Evolutionary conservation across 2,797 vertebrate genomes (phyloP).

Genomic region (Caiman crocodilus): DNA sequence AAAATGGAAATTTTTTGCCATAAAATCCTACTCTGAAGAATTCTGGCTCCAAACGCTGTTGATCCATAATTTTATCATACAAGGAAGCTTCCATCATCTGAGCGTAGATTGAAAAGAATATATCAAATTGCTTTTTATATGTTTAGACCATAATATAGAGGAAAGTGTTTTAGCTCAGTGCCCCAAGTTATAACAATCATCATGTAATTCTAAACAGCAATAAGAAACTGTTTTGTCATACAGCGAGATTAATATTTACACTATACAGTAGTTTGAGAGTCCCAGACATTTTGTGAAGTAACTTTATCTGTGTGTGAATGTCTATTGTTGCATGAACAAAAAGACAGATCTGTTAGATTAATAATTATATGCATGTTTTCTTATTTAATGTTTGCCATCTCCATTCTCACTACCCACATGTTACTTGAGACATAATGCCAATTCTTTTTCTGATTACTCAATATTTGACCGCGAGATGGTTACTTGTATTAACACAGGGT

Average conservation of each 20-base stretch:
- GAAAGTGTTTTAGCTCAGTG: background rate
- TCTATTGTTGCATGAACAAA: background rate
- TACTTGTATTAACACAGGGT: background rate
- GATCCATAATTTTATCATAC: slow-evolving; percentile 99
- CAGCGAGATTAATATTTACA: background rate
- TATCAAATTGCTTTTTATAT: background rate
- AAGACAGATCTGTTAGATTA: background rate
- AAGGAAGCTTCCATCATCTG: slow-evolving; percentile 99
- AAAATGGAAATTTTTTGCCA: slow-evolving; percentile 99
- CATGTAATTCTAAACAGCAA: background rate
- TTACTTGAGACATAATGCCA: background rate
- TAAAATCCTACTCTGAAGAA: slow-evolving; percentile 99
- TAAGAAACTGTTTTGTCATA: background rate
- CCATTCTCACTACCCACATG: background rate
- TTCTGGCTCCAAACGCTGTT: slow-evolving; percentile 96
- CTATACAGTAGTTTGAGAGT: background rate
- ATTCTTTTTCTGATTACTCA: slow-evolving; percentile 13
- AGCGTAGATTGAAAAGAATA: slow-evolving; percentile 26
- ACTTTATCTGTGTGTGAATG: background rate
- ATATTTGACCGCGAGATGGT: background rate
- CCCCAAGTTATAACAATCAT: background rate
- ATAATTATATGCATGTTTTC: background rate
- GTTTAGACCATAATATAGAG: background rate
- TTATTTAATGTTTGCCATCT: background rate
- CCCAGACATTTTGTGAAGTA: background rate